A percentile compares a stretch with the other conserved stretches of the same genome.
phyloP scores from a whole-genome alignment of 2,888 invertebrate species.

The Philereme transversata region DNA sequence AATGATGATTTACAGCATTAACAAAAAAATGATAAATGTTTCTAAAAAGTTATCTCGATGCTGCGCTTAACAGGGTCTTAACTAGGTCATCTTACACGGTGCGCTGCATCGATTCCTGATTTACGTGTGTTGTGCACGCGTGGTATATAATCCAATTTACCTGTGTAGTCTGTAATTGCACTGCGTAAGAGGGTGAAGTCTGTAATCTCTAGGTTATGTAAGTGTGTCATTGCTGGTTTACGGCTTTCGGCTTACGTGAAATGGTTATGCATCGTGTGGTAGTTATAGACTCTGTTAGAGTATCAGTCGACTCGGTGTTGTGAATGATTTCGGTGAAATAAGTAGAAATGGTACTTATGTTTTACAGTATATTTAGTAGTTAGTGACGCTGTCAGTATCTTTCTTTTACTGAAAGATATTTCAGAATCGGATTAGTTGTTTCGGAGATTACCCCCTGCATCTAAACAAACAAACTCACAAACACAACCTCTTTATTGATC shows the following conservation, averaged over 20 bases:
- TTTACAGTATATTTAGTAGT: no score
- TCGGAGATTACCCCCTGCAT: no score
- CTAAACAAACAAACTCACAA: no score
- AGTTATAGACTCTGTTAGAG: background rate
- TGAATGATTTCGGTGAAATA: background rate
- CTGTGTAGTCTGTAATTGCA: conserved; percentile 32
- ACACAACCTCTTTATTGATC: no score
- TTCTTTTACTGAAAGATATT: no score
- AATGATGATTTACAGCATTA: no score
- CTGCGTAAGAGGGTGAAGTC: conserved; percentile 29
- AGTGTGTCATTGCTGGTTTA: conserved; percentile 27
- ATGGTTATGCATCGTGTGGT: conserved; percentile 2
- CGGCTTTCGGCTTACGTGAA: conserved; percentile 12
- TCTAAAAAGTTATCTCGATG: no score
- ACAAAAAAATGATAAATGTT: no score
- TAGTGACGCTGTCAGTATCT: no score
- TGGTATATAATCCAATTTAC: conserved; percentile 53
- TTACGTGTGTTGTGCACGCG: conserved; percentile 48
- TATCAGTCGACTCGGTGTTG: background rate
- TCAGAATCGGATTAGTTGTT: no score
- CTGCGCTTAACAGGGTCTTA: conserved; percentile 13
- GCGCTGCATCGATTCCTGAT: conserved; percentile 42
- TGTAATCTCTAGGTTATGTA: conserved; percentile 28
- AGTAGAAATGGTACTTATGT: background rate
- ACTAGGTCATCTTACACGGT: conserved; percentile 24